phyloP scores from a whole-genome alignment of 2,797 vertebrate species.

The Dromococcyx pavoninus region DNA sequence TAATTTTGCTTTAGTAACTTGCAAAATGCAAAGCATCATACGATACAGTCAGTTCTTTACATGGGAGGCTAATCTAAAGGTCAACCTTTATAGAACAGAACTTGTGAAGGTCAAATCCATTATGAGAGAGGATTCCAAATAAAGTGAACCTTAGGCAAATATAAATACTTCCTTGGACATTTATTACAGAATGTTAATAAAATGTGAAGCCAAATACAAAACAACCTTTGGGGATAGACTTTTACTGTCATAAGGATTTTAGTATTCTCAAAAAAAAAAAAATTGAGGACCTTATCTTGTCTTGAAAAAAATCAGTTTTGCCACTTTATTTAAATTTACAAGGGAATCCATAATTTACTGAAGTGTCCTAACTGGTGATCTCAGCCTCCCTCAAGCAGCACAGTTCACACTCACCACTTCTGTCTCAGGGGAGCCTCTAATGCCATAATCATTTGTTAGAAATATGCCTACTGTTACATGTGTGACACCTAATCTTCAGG shows the following conservation, averaged over 20 bases:
- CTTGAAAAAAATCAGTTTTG: background rate
- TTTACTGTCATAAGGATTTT: background rate
- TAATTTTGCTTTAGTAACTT: background rate
- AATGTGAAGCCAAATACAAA: conserved; percentile 26
- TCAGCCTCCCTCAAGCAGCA: background rate
- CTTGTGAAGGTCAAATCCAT: conserved; percentile 52
- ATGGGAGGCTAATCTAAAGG: conserved; percentile 30
- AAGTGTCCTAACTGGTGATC: background rate
- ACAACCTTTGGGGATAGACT: background rate
- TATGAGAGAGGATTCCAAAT: conserved; percentile 43
- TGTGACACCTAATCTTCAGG: background rate
- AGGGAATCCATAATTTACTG: background rate
- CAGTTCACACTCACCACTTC: background rate
- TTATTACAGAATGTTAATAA: conserved; percentile 53
- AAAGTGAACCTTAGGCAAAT: conserved; percentile 53
- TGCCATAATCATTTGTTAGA: background rate
- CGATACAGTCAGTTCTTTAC: background rate
- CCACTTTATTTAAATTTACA: background rate
- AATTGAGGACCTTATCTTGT: background rate
- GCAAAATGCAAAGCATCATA: background rate
- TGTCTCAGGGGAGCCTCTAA: background rate
- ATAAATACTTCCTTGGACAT: conserved; percentile 21
- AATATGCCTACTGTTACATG: background rate
- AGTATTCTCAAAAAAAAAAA: background rate
- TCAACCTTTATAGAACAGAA: conserved; percentile 41